These are phyloP conservation scores for Xanthorhoe designata DNA, from an alignment of 2,888 invertebrate species.

Conservation along the genomic window DNA sequence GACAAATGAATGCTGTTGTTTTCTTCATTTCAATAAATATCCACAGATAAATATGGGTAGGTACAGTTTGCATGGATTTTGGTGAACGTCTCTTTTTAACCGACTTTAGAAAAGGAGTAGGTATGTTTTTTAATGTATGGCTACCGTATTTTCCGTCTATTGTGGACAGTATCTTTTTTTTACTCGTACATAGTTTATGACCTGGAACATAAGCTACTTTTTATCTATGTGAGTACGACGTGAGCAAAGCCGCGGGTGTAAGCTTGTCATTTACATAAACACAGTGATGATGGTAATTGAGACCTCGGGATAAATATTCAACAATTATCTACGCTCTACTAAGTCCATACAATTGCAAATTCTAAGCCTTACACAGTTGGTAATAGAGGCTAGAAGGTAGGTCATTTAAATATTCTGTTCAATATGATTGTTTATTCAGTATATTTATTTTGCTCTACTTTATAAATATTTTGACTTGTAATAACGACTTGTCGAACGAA, in stretches of 20 bases:
- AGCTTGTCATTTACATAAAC: constrained; percentile 26
- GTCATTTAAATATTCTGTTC: background rate
- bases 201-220: too few relatives aligned
- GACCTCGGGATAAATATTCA: constrained; percentile 26
- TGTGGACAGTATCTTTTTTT: too few relatives aligned
- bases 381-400: constrained; percentile 3
- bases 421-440: background rate
- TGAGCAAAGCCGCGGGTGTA: background rate
- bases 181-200: too few relatives aligned
- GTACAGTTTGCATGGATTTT: too few relatives aligned
- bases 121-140: too few relatives aligned
- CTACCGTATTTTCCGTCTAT: too few relatives aligned
- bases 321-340: constrained; percentile 31
- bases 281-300: constrained; percentile 16
- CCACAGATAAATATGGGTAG: too few relatives aligned
- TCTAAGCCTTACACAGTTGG: constrained; percentile 3
- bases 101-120: too few relatives aligned
- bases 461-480: constrained; percentile 1
- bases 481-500: too few relatives aligned
- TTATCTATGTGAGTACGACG: too few relatives aligned
- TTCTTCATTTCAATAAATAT: background rate
- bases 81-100: too few relatives aligned
- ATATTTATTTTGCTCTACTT: background rate
- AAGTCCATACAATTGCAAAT: constrained; percentile 7
- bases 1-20: constrained; percentile 13